Evolutionary conservation across 2,888 invertebrate genomes (phyloP).

Genomic region (Ectobius pallidus): DNA sequence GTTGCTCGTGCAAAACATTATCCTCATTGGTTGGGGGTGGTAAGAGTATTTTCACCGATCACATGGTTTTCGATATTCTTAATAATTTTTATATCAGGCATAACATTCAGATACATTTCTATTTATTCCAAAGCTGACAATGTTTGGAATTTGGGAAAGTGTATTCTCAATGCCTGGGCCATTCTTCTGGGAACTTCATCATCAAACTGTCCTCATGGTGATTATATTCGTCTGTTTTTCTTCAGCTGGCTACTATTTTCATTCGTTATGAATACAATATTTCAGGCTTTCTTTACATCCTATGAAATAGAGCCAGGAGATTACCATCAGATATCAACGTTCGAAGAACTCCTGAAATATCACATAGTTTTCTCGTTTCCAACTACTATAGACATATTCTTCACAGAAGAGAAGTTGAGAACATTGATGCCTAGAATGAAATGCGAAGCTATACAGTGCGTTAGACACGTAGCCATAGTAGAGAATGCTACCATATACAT

Average conservation of each 20-base stretch:
- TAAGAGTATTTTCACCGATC: background rate
- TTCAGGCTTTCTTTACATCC: background rate
- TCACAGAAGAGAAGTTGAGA: background rate
- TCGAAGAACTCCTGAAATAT: background rate
- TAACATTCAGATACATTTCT: background rate
- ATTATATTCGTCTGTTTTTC: constrained; percentile 2
- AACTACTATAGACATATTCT: background rate
- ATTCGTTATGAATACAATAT: constrained; percentile 3
- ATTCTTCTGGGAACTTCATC: background rate
- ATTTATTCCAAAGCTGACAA: background rate
- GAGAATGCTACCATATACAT: background rate
- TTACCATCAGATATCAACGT: background rate
- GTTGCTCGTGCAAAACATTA: background rate
- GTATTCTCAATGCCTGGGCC: background rate
- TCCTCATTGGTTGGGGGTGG: background rate
- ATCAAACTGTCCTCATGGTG: background rate
- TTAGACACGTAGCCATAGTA: background rate
- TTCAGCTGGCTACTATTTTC: background rate
- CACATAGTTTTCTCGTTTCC: background rate
- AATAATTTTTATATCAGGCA: background rate
- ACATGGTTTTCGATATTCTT: background rate
- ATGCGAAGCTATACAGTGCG: background rate
- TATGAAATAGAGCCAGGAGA: background rate
- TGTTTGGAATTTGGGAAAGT: background rate
- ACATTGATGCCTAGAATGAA: background rate